Conservation (phyloP, 2,113 vertebrate species). For the Brachirus orientalis region DNA sequence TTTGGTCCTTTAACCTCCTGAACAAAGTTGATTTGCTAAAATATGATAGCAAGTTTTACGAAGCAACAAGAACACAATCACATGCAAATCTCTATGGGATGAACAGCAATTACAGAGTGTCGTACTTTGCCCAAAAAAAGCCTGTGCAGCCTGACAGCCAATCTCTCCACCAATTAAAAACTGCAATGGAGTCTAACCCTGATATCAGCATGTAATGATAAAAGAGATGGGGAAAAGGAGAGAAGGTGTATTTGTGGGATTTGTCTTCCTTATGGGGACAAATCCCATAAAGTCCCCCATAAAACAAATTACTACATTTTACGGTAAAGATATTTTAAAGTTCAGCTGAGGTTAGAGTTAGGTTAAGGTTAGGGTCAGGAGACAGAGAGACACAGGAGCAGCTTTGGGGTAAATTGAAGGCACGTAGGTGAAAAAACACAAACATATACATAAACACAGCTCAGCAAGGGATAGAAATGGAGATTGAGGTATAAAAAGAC, state of each 20-base stretch:
- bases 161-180: slow-evolving; percentile 50
- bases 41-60: slow-evolving; percentile 13
- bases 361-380: no score
- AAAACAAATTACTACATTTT: no score
- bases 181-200: slow-evolving; percentile 42
- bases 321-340: no score
- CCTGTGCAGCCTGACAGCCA: slow-evolving; percentile 39
- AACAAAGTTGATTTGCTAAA: slow-evolving; percentile 1
- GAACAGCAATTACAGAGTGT: slow-evolving; percentile 38
- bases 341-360: no score
- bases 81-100: slow-evolving; percentile 14
- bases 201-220: slow-evolving; percentile 57
- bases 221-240: not conserved
- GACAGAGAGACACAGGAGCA: no score
- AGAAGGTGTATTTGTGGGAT: not conserved
- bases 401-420: no score
- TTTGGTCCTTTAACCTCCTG: not conserved
- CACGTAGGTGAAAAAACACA: not conserved
- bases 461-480: slow-evolving; percentile 35
- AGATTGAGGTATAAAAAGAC: slow-evolving; percentile 36
- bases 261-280: no score
- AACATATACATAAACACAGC: not conserved
- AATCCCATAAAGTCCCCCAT: no score
- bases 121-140: slow-evolving; percentile 34
- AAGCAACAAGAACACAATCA: slow-evolving; percentile 6